Conservation (phyloP, 1,140 invertebrate genomes). For the Acarapis woodi region DNA sequence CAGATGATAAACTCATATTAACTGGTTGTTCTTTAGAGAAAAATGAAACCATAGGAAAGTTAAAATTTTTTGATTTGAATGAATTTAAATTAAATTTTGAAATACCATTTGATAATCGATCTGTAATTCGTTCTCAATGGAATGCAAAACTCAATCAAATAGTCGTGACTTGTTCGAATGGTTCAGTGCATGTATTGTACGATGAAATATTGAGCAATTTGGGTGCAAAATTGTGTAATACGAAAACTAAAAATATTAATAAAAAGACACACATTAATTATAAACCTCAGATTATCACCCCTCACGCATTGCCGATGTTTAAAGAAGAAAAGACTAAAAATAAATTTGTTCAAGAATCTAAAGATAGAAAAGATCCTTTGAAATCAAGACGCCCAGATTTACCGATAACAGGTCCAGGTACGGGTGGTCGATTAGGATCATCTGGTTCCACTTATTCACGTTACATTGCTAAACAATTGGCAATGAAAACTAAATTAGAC, state of each 20-base stretch:
- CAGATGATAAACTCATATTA: constrained; percentile 58
- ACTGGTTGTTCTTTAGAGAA: constrained; percentile 45
- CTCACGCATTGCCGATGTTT: constrained; percentile 82
- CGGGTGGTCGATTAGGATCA: constrained; percentile 63
- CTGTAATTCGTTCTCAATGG: constrained; percentile 64
- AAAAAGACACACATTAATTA: constrained; percentile 40
- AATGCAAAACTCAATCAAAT: constrained; percentile 92
- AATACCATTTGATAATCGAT: constrained; percentile 33
- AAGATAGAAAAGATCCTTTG: constrained; percentile 60
- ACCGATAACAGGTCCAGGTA: constrained; percentile 49
- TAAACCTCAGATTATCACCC: constrained; percentile 80
- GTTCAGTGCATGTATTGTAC: constrained; percentile 62
- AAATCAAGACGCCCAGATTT: constrained; percentile 79
- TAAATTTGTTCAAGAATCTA: constrained; percentile 64
- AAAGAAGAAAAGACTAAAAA: constrained; percentile 67
- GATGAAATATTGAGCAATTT: constrained; percentile 46
- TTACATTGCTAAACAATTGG: constrained; percentile 82
- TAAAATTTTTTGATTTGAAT: constrained; percentile 50
- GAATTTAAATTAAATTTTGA: constrained; percentile 34
- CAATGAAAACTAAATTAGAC: constrained; percentile 53
- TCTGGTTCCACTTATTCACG: constrained; percentile 87
- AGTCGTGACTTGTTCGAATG: constrained; percentile 70
- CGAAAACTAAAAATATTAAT: constrained; percentile 33
- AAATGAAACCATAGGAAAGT: constrained; percentile 32
- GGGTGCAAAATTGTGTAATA: constrained; percentile 65